Base-by-base conservation (phyloP, 2,113 vertebrate genomes). In the Carassius auratus region DNA sequence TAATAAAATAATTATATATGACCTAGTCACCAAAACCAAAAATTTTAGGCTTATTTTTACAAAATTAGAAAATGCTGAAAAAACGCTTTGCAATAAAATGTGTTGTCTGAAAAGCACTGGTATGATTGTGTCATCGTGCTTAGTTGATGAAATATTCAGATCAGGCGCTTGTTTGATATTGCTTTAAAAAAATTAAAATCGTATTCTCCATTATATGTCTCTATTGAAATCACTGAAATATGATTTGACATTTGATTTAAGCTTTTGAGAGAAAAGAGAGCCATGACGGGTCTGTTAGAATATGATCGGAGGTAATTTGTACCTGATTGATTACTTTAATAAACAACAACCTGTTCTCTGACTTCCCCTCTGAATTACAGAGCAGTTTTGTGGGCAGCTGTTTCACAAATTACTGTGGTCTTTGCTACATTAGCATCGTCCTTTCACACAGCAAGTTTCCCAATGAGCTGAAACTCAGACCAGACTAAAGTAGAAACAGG, bases 371-470 rank as follows among this genome's bases (percentile, higher is more conserved):
- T 48, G 8, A 4, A 38, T 36, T 55, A 57, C 4, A 12, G 68
- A 42, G 45, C 42, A 17, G 19, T 30, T 15, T 0, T 33, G 23
- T 3, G 2, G 66, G 4, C 30, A 55, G 21, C 9, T 8, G 42
- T 23, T 83, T 33, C 3, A 69, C 64, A 52, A 14, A 17, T 42
- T 6, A 2, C 30, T 50, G 14, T 55, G 52, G 3, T 55, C 3
- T 68, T 68, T 68, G 10, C 64, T 21, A 9, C n/a, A 81, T 23
- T 42, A 15, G 36, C 92, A 91, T 2, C 5, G 64, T 36, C 14
- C 14, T 68, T 68, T 36, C 85, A 91, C 88, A 92, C 89, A 92
- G 17, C 23, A 66, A 4, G 26, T 83, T 83, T 57, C 66, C 66
- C 55, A 83, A 42, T 57, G 30, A 66, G 59, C 19, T 14, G 81